These are phyloP conservation scores for Acanthopleura granulata DNA, from an alignment of 2,888 invertebrate species.

Conservation along the genomic window DNA sequence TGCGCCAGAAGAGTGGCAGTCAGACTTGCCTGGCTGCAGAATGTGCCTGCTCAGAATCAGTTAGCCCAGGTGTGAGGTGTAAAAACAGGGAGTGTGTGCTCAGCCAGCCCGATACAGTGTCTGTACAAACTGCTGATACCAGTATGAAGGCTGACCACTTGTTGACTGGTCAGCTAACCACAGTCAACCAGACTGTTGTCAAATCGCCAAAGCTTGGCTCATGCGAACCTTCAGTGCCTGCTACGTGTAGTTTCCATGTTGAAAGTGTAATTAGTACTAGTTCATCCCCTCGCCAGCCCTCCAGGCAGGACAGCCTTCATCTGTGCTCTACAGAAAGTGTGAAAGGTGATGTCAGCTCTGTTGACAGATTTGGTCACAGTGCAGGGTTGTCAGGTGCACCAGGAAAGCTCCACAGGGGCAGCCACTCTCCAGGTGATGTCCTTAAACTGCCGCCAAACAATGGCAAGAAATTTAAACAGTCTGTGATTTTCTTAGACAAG, in stretches of 20 bases:
- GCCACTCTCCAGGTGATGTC: neutral
- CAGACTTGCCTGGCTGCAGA: slow-evolving; percentile 38
- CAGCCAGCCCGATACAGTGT: neutral
- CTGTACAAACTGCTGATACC: neutral
- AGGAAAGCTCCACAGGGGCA: neutral
- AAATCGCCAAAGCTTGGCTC: neutral
- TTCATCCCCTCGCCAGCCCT: neutral
- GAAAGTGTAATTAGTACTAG: neutral
- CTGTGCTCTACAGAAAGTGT: neutral
- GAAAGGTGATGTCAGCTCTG: neutral
- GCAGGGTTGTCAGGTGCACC: neutral
- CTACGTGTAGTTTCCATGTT: neutral
- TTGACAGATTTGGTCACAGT: neutral
- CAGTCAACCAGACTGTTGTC: neutral
- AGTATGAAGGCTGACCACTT: neutral
- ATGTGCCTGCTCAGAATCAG: slow-evolving; percentile 17
- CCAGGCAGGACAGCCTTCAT: neutral
- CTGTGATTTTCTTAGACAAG: slow-evolving; percentile 61
- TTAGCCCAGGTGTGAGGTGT: slow-evolving; percentile 22
- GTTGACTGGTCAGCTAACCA: neutral
- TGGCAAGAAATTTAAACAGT: slow-evolving; percentile 37
- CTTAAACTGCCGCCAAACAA: slow-evolving; percentile 22
- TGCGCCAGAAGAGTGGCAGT: slow-evolving; percentile 46
- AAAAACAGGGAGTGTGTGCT: neutral
- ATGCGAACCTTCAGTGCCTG: neutral